Base-by-base conservation (phyloP, 2,113 vertebrate species). In the Tiliqua scincoides region DNA sequence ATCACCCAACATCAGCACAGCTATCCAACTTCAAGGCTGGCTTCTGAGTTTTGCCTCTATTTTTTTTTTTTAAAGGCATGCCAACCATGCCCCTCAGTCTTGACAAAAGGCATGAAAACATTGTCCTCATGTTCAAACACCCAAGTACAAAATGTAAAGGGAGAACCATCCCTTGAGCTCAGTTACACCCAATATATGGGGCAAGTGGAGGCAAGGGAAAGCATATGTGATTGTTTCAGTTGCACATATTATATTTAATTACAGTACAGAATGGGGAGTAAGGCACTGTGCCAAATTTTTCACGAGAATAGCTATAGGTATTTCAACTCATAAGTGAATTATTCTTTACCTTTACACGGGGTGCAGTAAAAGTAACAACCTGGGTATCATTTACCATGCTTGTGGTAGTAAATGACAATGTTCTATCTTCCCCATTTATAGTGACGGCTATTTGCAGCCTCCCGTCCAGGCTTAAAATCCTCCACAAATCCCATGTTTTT, bases 401-500 rank as follows among this genome's bases (percentile, higher is more conserved):
- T 84, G 98, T 99, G 35, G 98, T 99, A 83, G 97, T 98, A 94
- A 99, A 99, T 71, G 91, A 96, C 27, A 99, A 93, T 0, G 96
- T 98, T 93, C 95, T 97, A 10, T 98, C 96, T 88, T 96, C 89
- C 78, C 98, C 98, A 23, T 97, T 98, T 84, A 99, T 74, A 84
- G 98, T 98, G 85, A 99, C 98, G 10, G 98, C 98, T 96, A 99
- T 98, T 91, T 99, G 98, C 86, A 97, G 97, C 78, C 93, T 97
- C 79, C 97, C 98, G 82, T 99, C 97, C 65, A 92, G 94, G 12
- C 97, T 97, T 94, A 98, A 95, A 93, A 99, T 96, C 92, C 98
- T 97, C 98, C 98, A 99, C 82, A 99, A 95, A 93, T 99, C 98
- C 99, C 99, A 99, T 0, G 97, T 96, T 93, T 99, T 99, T 75